Evolutionary conservation across 1,140 invertebrate species (phyloP).

Genomic region (Drosophila truncata): DNA sequence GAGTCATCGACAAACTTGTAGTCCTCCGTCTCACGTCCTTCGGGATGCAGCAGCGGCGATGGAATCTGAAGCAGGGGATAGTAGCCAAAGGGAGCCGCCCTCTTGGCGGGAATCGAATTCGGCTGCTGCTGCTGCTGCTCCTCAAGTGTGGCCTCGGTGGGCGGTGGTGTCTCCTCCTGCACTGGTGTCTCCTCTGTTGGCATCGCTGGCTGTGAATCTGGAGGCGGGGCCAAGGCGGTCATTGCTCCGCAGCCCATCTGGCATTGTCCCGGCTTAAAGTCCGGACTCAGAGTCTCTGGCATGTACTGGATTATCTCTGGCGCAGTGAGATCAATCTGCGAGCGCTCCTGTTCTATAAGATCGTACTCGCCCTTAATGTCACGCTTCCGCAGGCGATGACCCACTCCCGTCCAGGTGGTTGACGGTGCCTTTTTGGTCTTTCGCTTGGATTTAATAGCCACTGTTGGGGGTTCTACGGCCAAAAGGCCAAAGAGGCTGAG

Average conservation of each 20-base stretch:
- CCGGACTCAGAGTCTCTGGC: constrained; percentile 75
- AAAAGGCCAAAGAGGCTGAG: constrained; percentile 40
- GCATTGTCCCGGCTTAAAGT: constrained; percentile 71
- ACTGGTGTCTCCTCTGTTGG: background rate
- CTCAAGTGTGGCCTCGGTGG: background rate
- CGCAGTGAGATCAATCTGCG: constrained; percentile 66
- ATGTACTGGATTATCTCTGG: constrained; percentile 82
- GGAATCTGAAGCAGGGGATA: constrained; percentile 62
- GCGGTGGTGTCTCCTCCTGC: background rate
- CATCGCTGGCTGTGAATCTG: background rate
- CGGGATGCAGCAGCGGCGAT: constrained; percentile 33
- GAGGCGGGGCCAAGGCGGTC: constrained; percentile 29
- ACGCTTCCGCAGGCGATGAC: constrained; percentile 59
- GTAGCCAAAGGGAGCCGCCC: constrained; percentile 49
- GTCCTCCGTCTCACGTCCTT: constrained; percentile 20
- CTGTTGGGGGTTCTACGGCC: constrained; percentile 9
- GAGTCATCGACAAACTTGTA: constrained; percentile 68
- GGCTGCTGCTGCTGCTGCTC: constrained; percentile 2
- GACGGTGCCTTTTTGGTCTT: constrained; percentile 64
- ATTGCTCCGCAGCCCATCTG: constrained; percentile 62
- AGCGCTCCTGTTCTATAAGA: constrained; percentile 71
- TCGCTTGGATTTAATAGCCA: constrained; percentile 42
- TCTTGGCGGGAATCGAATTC: constrained; percentile 62
- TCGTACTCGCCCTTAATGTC: constrained; percentile 82
- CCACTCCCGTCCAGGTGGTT: constrained; percentile 32